phyloP scores from a whole-genome alignment of 2,113 vertebrate genomes.

The Otocyon megalotis region DNA sequence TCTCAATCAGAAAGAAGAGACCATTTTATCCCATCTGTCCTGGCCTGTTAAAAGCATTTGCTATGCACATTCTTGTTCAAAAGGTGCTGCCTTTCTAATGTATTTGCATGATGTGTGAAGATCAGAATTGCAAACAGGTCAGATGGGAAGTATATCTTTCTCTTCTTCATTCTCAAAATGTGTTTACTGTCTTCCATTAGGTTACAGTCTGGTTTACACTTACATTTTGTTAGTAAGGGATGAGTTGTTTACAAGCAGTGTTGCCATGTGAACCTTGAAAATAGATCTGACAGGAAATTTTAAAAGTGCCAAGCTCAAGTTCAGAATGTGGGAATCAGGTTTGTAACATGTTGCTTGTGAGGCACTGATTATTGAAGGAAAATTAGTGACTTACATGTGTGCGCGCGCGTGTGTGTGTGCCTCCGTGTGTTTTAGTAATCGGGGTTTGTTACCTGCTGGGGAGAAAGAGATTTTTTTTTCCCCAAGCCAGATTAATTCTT shows the following conservation, averaged over 20 bases:
- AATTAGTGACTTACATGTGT: neutral
- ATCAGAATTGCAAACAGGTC: conserved; percentile 11
- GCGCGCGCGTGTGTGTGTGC: neutral
- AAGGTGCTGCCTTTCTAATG: conserved; percentile 35
- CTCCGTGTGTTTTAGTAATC: neutral
- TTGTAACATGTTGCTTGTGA: neutral
- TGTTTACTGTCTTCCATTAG: neutral
- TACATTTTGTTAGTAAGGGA: conserved; percentile 12
- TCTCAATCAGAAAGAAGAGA: conserved; percentile 10
- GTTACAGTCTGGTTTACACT: neutral
- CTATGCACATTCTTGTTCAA: neutral
- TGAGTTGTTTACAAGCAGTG: conserved; percentile 35
- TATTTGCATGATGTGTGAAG: conserved; percentile 20
- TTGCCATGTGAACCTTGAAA: conserved; percentile 56
- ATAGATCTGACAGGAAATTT: conserved; percentile 47
- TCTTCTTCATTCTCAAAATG: neutral
- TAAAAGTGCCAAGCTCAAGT: conserved; percentile 2
- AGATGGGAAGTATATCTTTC: neutral
- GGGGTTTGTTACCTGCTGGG: neutral
- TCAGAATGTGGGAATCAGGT: neutral
- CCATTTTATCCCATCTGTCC: neutral
- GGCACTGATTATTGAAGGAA: neutral
- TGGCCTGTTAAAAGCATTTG: conserved; percentile 62
- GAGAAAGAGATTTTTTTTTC: neutral
- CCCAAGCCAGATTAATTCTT: neutral